Percentiles rank a stretch among this genome's conserved stretches.
phyloP scores from a whole-genome alignment of 2,888 invertebrate species.

The Beris chalybata region DNA sequence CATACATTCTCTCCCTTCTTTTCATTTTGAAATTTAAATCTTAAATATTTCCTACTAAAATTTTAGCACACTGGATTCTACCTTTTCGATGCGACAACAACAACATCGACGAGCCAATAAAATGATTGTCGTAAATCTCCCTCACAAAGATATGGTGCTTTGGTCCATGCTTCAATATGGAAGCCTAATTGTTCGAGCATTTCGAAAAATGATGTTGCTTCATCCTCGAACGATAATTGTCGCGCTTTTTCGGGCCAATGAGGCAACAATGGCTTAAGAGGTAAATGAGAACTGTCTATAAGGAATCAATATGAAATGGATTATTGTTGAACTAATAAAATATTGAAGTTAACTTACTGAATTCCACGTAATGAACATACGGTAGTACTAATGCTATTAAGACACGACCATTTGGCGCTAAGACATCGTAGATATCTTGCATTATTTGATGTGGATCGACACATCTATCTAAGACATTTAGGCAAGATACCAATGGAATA shows the following conservation, averaged over 20 bases:
- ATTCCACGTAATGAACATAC: conserved; percentile 92
- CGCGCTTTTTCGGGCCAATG: conserved; percentile 70
- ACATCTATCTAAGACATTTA: conserved; percentile 94
- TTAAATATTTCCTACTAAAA: conserved; percentile 20
- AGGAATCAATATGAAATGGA: conserved; percentile 6
- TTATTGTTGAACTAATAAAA: conserved; percentile 14
- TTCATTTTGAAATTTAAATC: conserved; percentile 1
- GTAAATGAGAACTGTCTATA: conserved; percentile 65
- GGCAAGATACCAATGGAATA: conserved; percentile 61
- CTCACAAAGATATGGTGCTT: conserved; percentile 95
- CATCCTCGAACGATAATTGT: conserved; percentile 70
- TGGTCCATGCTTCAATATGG: conserved; percentile 79
- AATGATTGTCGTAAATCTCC: conserved; percentile 90
- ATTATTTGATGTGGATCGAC: conserved; percentile 80
- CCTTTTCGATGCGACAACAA: conserved; percentile 73
- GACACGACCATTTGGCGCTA: conserved; percentile 74
- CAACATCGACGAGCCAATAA: conserved; percentile 88
- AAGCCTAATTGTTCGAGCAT: conserved; percentile 66
- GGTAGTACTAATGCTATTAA: conserved; percentile 92
- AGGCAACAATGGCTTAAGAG: conserved; percentile 51
- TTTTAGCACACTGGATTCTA: conserved; percentile 26
- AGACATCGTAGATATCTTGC: conserved; percentile 68
- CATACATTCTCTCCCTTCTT: conserved; percentile 4
- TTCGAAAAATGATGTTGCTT: conserved; percentile 71
- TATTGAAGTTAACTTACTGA: conserved; percentile 59